These are phyloP conservation scores for Drosophila sordidula DNA, from an alignment of 2,888 invertebrate genomes.

Conservation along the genomic window DNA sequence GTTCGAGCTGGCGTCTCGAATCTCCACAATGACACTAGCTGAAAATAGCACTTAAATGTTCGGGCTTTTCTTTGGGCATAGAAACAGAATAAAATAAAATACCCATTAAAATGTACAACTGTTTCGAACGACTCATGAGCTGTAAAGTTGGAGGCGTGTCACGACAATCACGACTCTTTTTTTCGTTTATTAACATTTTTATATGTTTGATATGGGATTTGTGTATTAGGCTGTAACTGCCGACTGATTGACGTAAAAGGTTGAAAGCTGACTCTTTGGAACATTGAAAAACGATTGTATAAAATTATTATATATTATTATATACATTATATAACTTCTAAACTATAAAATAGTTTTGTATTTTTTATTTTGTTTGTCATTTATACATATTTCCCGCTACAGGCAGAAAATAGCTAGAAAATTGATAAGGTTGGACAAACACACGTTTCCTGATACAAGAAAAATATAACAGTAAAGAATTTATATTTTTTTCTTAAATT, in stretches of 20 bases:
- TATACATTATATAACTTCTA: too few species aligned
- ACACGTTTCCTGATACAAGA: too few species aligned
- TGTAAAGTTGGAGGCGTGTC: constrained; percentile 3
- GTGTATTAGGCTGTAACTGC: background rate
- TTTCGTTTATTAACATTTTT: background rate
- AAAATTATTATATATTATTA: background rate
- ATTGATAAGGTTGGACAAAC: too few species aligned
- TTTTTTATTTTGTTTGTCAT: too few species aligned
- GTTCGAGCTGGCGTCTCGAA: constrained; percentile 28
- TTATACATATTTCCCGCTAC: too few species aligned
- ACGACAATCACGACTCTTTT: constrained; percentile 8
- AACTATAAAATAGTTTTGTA: too few species aligned
- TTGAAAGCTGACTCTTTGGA: background rate
- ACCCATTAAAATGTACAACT: constrained; percentile 7
- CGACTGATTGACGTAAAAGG: background rate
- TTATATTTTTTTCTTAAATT: too few species aligned
- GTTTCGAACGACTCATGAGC: background rate
- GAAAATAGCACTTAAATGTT: constrained; percentile 16
- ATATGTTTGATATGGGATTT: background rate
- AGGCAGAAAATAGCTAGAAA: too few species aligned
- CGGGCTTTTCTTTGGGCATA: constrained; percentile 3
- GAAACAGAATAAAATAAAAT: constrained; percentile 5
- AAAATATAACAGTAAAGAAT: too few species aligned
- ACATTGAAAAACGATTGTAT: background rate
- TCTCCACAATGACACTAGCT: constrained; percentile 23